Base-by-base conservation (phyloP, 1,140 invertebrate genomes). In the Thaumatotibia leucotreta region DNA sequence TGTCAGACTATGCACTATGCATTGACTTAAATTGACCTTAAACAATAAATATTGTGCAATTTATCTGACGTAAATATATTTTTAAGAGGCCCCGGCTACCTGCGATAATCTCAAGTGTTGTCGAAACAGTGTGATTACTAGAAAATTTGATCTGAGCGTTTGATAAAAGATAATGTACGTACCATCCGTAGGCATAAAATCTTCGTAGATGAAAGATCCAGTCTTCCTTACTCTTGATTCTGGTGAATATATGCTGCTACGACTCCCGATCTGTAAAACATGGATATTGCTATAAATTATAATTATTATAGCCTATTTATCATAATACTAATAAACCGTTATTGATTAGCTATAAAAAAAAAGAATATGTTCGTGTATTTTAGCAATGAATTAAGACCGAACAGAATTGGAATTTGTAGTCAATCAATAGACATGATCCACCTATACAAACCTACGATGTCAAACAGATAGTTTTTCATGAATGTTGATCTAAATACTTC, bases 111-210 rank as follows among this genome's bases (percentile, higher is more conserved):
- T 45, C 39, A 20, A 45, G 39, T 45, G 17, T 20, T 45, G 39
- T 9, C 11, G 24, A 29, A 62, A 29, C 31, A 9, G 58, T 35
- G 29, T 6, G 32, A 62, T 35, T 22, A 62, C 32, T 62, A 11
- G 20, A 22, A 31, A 31, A 61, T 33, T 20, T 22, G 31, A 62
- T 33, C 14, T 1, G 4, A 17, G 39, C 20, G 39, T 27, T n/a
- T 24, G 62, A 27, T 45, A 50, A 72, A 52, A 61, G 39, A 45
- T 45, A 45, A 20, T 29, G n/a, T 52, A 84, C 92, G 91, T 95
- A 87, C 99, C 99, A 94, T 99, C 99, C 22, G 99, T 99, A 1
- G 99, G 98, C 98, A 99, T 99, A 89, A 99, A 99, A 92, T 99
- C 99, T 94, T 99, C 99, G 88, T 99, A 99, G 83, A 99, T 99